Evolutionary conservation across 2,113 vertebrate genomes (phyloP), one percentile per base, ranked within the genome.

Genomic region (Psophia crepitans): DNA sequence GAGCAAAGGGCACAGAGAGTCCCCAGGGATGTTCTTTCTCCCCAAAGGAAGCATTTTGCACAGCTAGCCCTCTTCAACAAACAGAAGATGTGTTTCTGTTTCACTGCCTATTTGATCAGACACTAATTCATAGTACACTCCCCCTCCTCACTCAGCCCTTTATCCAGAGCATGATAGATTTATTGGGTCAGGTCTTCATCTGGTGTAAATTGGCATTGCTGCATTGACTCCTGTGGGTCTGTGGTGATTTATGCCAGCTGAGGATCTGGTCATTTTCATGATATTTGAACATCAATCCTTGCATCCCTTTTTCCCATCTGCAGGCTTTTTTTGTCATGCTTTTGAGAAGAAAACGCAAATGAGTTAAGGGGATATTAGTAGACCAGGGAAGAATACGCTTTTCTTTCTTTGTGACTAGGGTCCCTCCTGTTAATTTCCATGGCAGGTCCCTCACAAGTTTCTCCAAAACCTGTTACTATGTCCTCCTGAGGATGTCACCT

Each of bases 271-370:
- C 78, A 46, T 91, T 96, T 94, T 90, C 41, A 11, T 69, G 65
- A 73, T 93, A 85, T 83, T 88, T 91, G 70, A 89, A 70, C 54
- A 85, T 85, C 84, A 83, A 26, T 93, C 66, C 63, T 87, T 83
- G 27, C 39, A 83, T 87, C 27, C 23, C 18, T 10, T 87, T 93
- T 87, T 91, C 75, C 46, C 68, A 83, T 82, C 17, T 0, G 0
- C 41, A 57, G 58, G 24, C n/a, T 91, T 85, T 93, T 87, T 49
- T 63, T 53, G 27, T 90, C 11, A 0, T 33, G 63, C 32, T 41
- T 92, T 56, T 90, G 75, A 94, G 85, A 94, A 70, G 53, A 94
- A 97, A 96, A 96, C 2, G 1, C 54, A 95, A 91, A 96, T 87
- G 60, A 96, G 28, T 90, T 96, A 94, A 95, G 56, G 87, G 84